These are phyloP conservation scores for Alloplasta piceator DNA, from an alignment of 2,888 invertebrate genomes.

Conservation along the genomic window DNA sequence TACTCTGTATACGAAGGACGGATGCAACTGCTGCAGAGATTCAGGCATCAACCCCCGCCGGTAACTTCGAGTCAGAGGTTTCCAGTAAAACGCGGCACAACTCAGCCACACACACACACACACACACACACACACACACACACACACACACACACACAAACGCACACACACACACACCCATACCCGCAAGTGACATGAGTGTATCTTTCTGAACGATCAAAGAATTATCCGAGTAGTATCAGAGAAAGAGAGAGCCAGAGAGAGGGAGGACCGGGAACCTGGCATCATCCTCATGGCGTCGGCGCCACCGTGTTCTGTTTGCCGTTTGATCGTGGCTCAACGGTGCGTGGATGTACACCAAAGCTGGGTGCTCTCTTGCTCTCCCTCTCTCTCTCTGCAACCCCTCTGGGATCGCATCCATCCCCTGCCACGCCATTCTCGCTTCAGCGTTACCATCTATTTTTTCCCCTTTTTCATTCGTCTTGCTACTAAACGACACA, in stretches of 20 bases:
- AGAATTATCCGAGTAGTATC: conserved; percentile 77
- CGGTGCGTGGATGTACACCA: conserved; percentile 71
- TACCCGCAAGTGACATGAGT: conserved; percentile 59
- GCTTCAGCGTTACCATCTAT: conserved; percentile 37
- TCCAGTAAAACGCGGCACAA: conserved; percentile 26
- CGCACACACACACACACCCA: too few species aligned
- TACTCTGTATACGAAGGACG: not conserved
- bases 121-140: conserved; percentile 37
- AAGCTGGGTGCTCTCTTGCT: conserved; percentile 38
- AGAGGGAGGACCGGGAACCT: conserved; percentile 10
- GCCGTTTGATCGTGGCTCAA: conserved; percentile 78
- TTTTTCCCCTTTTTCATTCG: conserved; percentile 1
- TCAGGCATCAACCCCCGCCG: conserved; percentile 43
- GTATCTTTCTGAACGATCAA: conserved; percentile 81
- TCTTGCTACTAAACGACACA: conserved; percentile 18
- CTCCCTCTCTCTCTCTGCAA: conserved; percentile 40
- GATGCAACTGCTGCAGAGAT: conserved; percentile 11
- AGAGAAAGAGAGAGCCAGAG: conserved; percentile 40
- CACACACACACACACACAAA: conserved; percentile 30
- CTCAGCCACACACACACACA: conserved; percentile 3
- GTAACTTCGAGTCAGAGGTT: conserved; percentile 40
- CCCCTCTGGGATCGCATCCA: conserved; percentile 26
- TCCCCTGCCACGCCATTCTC: conserved; percentile 14
- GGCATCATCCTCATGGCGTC: conserved; percentile 69
- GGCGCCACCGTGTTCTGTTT: conserved; percentile 73